Base-by-base conservation (phyloP, 2,888 invertebrate species). In the Scrobipalpa atriplicella region DNA sequence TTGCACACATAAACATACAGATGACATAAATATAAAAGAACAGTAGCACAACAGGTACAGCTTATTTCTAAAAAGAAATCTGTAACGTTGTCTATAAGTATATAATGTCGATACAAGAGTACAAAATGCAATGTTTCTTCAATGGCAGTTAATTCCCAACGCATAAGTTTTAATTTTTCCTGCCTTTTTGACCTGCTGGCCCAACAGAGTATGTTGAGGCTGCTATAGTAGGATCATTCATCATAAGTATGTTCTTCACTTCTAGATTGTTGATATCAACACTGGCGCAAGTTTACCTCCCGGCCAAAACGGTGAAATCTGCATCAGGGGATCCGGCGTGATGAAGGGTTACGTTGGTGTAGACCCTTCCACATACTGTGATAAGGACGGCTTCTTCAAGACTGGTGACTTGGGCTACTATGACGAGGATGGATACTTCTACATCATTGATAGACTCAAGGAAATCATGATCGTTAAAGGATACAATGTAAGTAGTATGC, bases 241-340 rank as follows among this genome's bases (percentile, higher is more conserved):
- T 29, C 5, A 29, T 29, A 29, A 3, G 2, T 29, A n/a, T n/a
- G n/a, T 8, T 54, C 18, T 21, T 54, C 19, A 7, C 19, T 54
- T 54, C 16, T 70, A 92, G 92, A 80, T 93, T 65, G 82, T 86
- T 36, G 87, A 93, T 73, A 72, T 81, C 5, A 78, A 92, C 69
- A 94, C 93, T 18, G 88, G 89, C 43, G 77, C 88, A 75, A 76
- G 82, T 13, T 75, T 95, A n/a, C 91, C 85, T 2, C 79, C 84
- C 0, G 82, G 88, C 67, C 79, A 94, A 78, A 81, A 82, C 18
- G 89, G 89, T 11, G 88, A 89, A 80, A 86, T 90, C 71, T 81
- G 87, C 68, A 69, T 86, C 39, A 84, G 76, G 69, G 86, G 87
- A 1, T 84, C 86, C 11, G 79, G 81, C 36, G 74, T 87, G 66